Evolutionary conservation across 2,113 vertebrate species (phyloP), one percentile per base, ranked within the genome.

Genomic region (Lichenostomus cassidix): DNA sequence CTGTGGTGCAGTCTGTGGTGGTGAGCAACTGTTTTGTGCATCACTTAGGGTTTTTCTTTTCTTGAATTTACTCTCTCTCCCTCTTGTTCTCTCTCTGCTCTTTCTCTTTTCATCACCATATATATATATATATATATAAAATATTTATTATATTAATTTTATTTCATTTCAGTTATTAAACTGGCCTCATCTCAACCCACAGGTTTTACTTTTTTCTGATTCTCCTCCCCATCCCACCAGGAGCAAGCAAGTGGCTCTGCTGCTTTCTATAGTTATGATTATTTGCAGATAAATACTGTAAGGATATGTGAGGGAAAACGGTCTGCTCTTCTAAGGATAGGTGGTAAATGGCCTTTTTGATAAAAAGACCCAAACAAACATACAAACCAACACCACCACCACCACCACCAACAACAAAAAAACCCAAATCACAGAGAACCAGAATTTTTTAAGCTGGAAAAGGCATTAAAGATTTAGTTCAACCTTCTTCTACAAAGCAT

Each of bases 1-100:
- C 39, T 39, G 39, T 37, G 37, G 37, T 37, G 37, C 37, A 39
- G 39, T 39, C 39, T 39, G 39, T 39, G 39, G 3, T 7, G 10
- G 31, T n/a, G 15, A 35, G 35, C 0, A 0, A 16, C 0, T 1
- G 12, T 31, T 20, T 25, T 25, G 15, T 21, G 7, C 10, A 67
- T 35, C 31, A 42, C 7, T 31, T 27, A 12, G 50, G 24, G 24
- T 27, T 52, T 52, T 52, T 27, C 24, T 27, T 52, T 52, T 27
- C 50, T 52, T 52, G 50, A 27, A 27, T 52, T 27, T 47, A 39
- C 39, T 39, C 39, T 23, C 47, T 47, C 47, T 47, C 22, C 23
- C 46, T 47, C 46, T 47, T 76, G 24, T 55, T 47, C 41, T 56
- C n/a, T 16, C 6, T 65, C 21, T 21, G 46, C 7, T 25, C 4